phyloP scores from a whole-genome alignment of 2,113 vertebrate genomes.

The Haplotaxodon microlepis region DNA sequence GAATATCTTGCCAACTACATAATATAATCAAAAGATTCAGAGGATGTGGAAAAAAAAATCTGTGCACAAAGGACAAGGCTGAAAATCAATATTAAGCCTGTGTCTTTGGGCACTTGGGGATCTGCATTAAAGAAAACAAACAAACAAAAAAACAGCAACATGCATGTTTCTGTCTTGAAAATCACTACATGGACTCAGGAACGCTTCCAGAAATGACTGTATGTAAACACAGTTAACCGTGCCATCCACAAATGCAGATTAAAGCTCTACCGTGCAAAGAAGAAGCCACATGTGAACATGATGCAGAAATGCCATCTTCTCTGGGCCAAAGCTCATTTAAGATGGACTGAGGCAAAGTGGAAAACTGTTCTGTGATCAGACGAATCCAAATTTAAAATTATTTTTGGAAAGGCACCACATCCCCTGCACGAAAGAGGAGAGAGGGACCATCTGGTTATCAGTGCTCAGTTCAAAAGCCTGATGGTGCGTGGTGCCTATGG shows the following conservation, averaged over 20 bases:
- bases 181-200: background rate
- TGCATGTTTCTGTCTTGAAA: background rate
- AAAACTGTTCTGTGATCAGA: background rate
- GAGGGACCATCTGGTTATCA: background rate
- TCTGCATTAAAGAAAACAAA: background rate
- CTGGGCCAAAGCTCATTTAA: background rate
- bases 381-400: background rate
- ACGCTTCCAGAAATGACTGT: background rate
- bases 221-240: background rate
- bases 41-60: rapidly evolving
- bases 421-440: background rate
- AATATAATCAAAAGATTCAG: background rate
- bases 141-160: background rate
- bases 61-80: background rate
- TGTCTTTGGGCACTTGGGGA: background rate
- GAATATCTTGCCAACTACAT: background rate
- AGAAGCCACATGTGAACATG: background rate
- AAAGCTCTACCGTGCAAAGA: background rate
- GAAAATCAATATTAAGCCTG: background rate
- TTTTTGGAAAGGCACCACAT: background rate
- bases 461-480: background rate
- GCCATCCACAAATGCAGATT: background rate
- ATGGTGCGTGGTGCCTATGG: background rate
- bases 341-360: background rate
- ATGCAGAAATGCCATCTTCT: background rate